These are phyloP conservation scores for Medauroidea extradentata DNA, from an alignment of 1,140 invertebrate species.

Conservation along the genomic window DNA sequence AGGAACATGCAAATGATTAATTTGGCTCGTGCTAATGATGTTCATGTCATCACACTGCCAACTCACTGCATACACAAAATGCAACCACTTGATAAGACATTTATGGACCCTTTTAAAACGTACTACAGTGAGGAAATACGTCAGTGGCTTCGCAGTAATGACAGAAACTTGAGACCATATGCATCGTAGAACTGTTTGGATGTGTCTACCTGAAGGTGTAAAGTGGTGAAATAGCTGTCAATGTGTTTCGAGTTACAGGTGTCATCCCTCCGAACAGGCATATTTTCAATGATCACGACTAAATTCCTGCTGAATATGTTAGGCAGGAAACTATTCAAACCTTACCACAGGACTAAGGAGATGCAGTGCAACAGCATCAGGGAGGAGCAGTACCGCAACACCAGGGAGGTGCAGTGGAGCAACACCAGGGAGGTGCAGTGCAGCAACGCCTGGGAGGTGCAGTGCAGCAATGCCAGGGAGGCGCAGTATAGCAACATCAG, in stretches of 20 bases:
- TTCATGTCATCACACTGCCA: slow-evolving; percentile 5
- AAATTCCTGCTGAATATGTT: not conserved
- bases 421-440: too few species aligned
- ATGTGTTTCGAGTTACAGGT: slow-evolving; percentile 24
- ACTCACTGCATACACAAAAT: slow-evolving; percentile 40
- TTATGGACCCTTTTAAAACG: slow-evolving; percentile 38
- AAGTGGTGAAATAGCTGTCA: slow-evolving; percentile 21
- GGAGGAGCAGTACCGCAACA: too few species aligned
- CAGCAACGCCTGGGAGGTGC: too few species aligned
- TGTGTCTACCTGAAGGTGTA: slow-evolving; percentile 11
- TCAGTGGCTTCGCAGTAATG: not conserved
- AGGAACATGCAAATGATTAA: not conserved
- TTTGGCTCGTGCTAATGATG: not conserved
- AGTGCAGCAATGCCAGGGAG: too few species aligned
- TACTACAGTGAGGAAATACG: slow-evolving; percentile 33
- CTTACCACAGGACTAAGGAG: too few species aligned
- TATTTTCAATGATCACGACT: slow-evolving; percentile 17
- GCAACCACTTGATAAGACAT: slow-evolving; percentile 39
- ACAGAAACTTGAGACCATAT: not conserved
- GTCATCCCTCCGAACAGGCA: slow-evolving; percentile 22
- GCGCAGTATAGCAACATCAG: too few species aligned
- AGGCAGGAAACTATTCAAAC: too few species aligned
- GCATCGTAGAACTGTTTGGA: slow-evolving; percentile 12
- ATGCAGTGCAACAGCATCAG: too few species aligned
- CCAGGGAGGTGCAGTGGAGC: too few species aligned